Evolutionary conservation across 2,113 vertebrate species (phyloP), one percentile per base, ranked within the genome.

Genomic region (Nycticorax nycticorax): DNA sequence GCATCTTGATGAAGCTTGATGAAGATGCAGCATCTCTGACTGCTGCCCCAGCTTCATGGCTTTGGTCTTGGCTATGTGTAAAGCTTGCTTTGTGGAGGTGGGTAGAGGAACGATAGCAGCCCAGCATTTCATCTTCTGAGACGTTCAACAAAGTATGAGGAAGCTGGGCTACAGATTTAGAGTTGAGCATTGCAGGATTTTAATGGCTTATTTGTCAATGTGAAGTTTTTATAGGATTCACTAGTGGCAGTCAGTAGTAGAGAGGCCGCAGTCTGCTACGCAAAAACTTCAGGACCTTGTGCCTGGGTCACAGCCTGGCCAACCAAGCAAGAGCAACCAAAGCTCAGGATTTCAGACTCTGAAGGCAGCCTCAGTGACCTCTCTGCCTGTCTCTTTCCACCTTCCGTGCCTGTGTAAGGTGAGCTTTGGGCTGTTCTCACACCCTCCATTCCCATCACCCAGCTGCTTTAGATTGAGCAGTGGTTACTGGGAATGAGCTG

Each of bases 331-430:
- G 21, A 80, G 41, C 74, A 62, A 6, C 60, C 33, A 15, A 14
- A 57, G 48, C 48, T 23, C 2, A 0, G 62, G 48, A 48, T 75
- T 35, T 43, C 47, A 35, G 26, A 1, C 45, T 52, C 56, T 41
- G 69, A 23, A 32, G 18, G 10, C 57, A 47, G 43, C 33, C 48
- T 41, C 41, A 15, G 41, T 20, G 66, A 84, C 15, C 56, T 39
- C 57, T 32, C 53, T 67, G 53, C 60, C 35, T 56, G 7, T 23
- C 48, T 39, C 35, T 41, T 69, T 48, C 50, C 68, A 30, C 50
- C 41, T 22, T 21, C 10, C 0, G 0, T 76, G 50, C 41, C 57
- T 53, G 64, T 22, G 5, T 57, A 21, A 21, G 28, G 50, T n/a
- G 75, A 67, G 41, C 41, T 66, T 35, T 16, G 37, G 33, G 37